phyloP scores from a whole-genome alignment of 35 echinoderm and acorn worm genomes.

The Strongylocentrotus purpuratus region DNA sequence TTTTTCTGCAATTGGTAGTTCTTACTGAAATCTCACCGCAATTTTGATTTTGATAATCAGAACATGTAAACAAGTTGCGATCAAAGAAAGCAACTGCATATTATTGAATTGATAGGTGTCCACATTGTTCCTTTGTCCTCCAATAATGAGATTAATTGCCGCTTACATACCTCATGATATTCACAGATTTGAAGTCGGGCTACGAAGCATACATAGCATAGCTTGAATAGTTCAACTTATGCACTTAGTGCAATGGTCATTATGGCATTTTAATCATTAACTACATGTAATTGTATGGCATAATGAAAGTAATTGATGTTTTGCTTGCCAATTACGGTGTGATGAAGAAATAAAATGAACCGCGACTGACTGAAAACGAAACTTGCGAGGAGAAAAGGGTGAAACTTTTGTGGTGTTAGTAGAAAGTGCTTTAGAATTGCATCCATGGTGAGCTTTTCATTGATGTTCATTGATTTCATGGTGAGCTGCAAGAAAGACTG shows the following conservation, averaged over 20 bases:
- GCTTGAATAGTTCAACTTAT: not conserved
- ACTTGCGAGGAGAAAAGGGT: not conserved
- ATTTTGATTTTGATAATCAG: not conserved
- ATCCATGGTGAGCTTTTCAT: not conserved
- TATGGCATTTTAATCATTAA: not conserved
- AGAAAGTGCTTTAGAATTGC: not conserved
- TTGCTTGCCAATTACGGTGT: not conserved
- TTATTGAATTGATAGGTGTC: not conserved
- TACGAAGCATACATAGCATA: not conserved
- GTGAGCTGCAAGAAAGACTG: not conserved
- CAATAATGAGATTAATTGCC: not conserved
- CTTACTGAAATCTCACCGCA: not conserved
- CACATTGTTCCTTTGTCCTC: not conserved
- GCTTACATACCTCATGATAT: not conserved
- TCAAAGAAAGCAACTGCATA: not conserved
- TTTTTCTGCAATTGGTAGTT: not conserved
- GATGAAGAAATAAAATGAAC: not conserved
- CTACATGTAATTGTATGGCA: not conserved
- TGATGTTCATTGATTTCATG: not conserved
- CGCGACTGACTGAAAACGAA: not conserved
- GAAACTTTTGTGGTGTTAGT: not conserved
- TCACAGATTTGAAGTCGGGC: not conserved
- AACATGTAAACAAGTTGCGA: not conserved
- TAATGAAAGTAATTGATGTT: not conserved
- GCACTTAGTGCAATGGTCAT: not conserved